Evolutionary conservation across 1,140 invertebrate species (phyloP).

Genomic region (Drosophila willistoni): DNA sequence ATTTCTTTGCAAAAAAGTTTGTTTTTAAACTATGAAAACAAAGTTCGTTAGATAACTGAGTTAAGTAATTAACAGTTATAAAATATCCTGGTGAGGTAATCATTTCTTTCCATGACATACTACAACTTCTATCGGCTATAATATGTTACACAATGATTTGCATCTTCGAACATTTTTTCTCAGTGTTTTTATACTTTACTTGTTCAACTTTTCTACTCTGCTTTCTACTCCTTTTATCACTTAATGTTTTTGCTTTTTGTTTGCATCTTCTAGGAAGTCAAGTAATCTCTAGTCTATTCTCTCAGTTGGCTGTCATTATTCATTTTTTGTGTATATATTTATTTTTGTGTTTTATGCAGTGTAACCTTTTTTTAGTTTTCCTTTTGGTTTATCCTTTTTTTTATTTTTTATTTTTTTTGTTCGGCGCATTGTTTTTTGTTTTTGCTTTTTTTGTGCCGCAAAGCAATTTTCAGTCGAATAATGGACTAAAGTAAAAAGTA

Average conservation of each 20-base stretch:
- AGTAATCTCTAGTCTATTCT: conserved; percentile 53
- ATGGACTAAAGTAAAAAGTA: conserved; percentile 62
- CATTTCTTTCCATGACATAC: too few species aligned
- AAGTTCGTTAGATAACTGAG: too few species aligned
- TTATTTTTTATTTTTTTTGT: not conserved
- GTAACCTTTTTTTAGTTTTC: conserved; percentile 57
- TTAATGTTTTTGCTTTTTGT: not conserved
- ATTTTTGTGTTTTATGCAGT: conserved; percentile 61
- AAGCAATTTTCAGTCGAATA: conserved; percentile 78
- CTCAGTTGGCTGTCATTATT: conserved; percentile 68
- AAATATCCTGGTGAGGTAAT: too few species aligned
- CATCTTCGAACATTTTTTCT: not conserved
- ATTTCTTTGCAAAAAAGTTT: too few species aligned
- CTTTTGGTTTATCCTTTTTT: conserved; percentile 1
- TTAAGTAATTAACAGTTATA: too few species aligned
- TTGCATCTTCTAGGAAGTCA: conserved; percentile 14
- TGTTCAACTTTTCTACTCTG: not conserved
- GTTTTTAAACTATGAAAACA: too few species aligned
- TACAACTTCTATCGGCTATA: too few species aligned
- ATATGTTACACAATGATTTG: too few species aligned
- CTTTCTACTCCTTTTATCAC: not conserved
- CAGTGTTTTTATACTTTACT: not conserved
- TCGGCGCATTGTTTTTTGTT: conserved; percentile 65
- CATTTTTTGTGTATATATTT: conserved; percentile 71
- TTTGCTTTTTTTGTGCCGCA: conserved; percentile 49